A percentile compares a stretch with the other conserved stretches of the same genome.
phyloP scores from a whole-genome alignment of 2,797 vertebrate species.

The Crocodylus rhombifer region DNA sequence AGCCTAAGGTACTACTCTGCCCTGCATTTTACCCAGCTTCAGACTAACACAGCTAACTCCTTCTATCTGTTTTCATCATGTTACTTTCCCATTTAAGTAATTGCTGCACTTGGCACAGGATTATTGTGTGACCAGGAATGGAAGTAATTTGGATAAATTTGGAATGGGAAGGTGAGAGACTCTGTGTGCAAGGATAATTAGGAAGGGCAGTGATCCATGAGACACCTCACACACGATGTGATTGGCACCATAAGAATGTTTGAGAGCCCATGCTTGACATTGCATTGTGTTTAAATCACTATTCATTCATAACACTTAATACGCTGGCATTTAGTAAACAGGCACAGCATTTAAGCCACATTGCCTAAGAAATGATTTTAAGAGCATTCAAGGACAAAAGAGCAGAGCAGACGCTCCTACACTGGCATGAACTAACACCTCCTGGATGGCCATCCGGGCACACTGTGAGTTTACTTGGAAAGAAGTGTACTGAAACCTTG shows the following conservation, averaged over 20 bases:
- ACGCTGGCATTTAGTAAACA: constrained; percentile 35
- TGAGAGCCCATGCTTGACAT: constrained; percentile 22
- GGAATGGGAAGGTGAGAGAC: constrained; percentile 39
- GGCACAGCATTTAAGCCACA: constrained; percentile 13
- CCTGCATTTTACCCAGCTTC: no score
- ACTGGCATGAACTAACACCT: neutral
- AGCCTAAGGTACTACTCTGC: no score
- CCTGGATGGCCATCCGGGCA: neutral
- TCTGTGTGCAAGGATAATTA: constrained; percentile 55
- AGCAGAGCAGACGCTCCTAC: neutral
- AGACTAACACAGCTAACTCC: no score
- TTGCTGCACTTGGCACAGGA: constrained; percentile 51
- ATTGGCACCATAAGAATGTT: constrained; percentile 56
- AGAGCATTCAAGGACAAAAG: constrained; percentile 58
- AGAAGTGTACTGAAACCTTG: constrained; percentile 45
- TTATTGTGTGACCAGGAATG: constrained; percentile 32
- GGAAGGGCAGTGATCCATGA: constrained; percentile 45
- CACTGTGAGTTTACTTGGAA: constrained; percentile 1
- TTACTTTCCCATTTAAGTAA: constrained; percentile 38
- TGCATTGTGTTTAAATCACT: constrained; percentile 44
- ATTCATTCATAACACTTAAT: constrained; percentile 58
- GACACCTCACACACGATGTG: constrained; percentile 54
- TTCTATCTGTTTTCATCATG: neutral
- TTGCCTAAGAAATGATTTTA: constrained; percentile 3
- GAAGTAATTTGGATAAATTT: constrained; percentile 25